Conservation (phyloP, 92 coral and sea anemone species). For the Paramuricea clavata region DNA sequence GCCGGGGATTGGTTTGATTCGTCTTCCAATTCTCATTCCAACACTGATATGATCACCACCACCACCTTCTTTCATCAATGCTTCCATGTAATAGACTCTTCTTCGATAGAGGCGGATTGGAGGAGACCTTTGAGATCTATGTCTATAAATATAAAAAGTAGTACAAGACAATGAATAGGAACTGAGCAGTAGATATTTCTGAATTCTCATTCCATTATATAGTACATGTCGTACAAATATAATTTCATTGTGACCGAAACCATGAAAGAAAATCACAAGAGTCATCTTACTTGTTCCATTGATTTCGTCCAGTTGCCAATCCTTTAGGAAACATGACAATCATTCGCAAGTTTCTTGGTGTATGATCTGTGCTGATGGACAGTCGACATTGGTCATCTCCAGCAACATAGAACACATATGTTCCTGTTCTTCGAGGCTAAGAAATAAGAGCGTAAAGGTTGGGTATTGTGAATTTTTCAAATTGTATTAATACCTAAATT, state of each 20-base stretch:
- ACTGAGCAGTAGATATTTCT: too few relatives aligned
- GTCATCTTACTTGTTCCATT: neutral
- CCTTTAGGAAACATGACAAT: slow-evolving; percentile 1
- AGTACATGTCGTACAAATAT: too few relatives aligned
- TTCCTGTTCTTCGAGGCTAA: neutral
- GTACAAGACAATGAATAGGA: too few relatives aligned
- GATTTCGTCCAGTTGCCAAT: neutral
- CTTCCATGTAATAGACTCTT: slow-evolving; percentile 13
- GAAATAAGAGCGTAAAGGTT: neutral
- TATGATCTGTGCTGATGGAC: neutral
- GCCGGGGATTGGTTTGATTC: neutral
- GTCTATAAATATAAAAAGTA: neutral
- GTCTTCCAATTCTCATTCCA: neutral
- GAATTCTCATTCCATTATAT: too few relatives aligned
- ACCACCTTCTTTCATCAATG: slow-evolving; percentile 34
- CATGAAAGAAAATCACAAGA: neutral
- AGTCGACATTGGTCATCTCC: neutral
- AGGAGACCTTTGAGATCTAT: neutral
- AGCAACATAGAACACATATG: neutral
- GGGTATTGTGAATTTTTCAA: neutral
- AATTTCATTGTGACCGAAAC: too few relatives aligned
- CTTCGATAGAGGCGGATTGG: neutral
- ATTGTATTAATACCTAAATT: too few relatives aligned
- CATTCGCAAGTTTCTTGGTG: neutral
- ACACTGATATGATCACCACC: slow-evolving; percentile 13